A percentile compares a stretch with the other conserved stretches of the same genome.
Conservation (phyloP, 2,888 invertebrate genomes). For the Sesia bembeciformis region DNA sequence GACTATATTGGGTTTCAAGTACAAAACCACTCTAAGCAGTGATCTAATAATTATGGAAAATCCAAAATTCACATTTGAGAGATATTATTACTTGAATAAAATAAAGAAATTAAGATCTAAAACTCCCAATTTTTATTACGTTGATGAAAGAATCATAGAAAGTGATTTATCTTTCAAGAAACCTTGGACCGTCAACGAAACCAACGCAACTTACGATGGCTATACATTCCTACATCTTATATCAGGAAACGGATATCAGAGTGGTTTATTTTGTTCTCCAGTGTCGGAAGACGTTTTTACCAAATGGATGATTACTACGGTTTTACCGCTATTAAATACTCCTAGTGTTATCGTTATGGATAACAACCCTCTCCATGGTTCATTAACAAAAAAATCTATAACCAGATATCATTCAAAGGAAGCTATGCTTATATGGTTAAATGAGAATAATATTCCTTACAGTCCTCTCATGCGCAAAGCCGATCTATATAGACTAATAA, state of each 20-base stretch:
- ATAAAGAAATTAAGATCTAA: slow-evolving; percentile 19
- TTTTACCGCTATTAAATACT: slow-evolving; percentile 19
- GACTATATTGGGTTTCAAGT: slow-evolving; percentile 20
- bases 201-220: slow-evolving; percentile 6
- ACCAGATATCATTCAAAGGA: slow-evolving; percentile 31
- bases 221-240: slow-evolving; percentile 26
- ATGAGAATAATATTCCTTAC: slow-evolving; percentile 30
- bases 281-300: slow-evolving; percentile 20
- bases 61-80: slow-evolving; percentile 31
- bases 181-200: slow-evolving; percentile 6
- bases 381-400: slow-evolving; percentile 13
- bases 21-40: slow-evolving; percentile 13
- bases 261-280: slow-evolving; percentile 26
- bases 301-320: slow-evolving; percentile 37
- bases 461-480: slow-evolving; percentile 27
- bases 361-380: slow-evolving; percentile 23
- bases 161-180: slow-evolving; percentile 14
- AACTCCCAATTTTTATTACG: slow-evolving; percentile 23
- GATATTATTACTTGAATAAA: slow-evolving; percentile 29
- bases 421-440: slow-evolving; percentile 34
- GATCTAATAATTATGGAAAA: slow-evolving; percentile 31
- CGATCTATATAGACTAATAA: slow-evolving; percentile 31
- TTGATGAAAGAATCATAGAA: slow-evolving; percentile 32
- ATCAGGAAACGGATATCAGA: slow-evolving; percentile 19
- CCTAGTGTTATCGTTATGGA: slow-evolving; percentile 33